Conservation (phyloP, 1,140 invertebrate genomes). For the Chelonus insularis region DNA sequence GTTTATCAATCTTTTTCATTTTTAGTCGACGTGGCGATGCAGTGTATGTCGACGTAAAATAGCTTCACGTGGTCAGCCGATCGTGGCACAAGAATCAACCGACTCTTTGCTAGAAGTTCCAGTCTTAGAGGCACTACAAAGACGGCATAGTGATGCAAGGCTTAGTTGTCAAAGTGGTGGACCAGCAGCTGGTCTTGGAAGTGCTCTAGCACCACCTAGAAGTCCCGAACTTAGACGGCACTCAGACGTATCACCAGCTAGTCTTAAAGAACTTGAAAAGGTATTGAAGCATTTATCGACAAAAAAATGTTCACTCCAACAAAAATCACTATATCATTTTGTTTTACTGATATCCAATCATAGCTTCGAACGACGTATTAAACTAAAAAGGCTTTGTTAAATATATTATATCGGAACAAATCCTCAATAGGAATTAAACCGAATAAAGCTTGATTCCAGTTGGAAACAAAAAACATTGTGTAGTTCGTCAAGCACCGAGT, state of each 20-base stretch:
- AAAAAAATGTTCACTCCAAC: neutral
- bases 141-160: conserved; percentile 78
- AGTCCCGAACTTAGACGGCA: conserved; percentile 78
- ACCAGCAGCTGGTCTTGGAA: conserved; percentile 55
- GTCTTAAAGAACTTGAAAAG: conserved; percentile 81
- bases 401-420: too few species aligned
- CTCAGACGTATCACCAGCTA: conserved; percentile 82
- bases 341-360: too few species aligned
- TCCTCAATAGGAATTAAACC: too few species aligned
- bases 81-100: conserved; percentile 72
- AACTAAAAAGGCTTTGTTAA: too few species aligned
- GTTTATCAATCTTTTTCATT: conserved; percentile 31
- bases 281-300: conserved; percentile 49
- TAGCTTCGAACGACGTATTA: too few species aligned
- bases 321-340: neutral
- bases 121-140: conserved; percentile 71
- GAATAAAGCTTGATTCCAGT: neutral
- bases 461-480: neutral
- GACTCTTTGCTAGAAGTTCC: conserved; percentile 79
- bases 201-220: conserved; percentile 72
- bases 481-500: neutral
- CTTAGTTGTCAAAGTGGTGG: conserved; percentile 62
- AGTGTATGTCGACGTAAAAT: conserved; percentile 80
- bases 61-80: conserved; percentile 70
- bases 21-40: conserved; percentile 75